These are phyloP conservation scores for Anabacerthia variegaticeps DNA, from an alignment of 2,797 vertebrate species.

Conservation along the genomic window DNA sequence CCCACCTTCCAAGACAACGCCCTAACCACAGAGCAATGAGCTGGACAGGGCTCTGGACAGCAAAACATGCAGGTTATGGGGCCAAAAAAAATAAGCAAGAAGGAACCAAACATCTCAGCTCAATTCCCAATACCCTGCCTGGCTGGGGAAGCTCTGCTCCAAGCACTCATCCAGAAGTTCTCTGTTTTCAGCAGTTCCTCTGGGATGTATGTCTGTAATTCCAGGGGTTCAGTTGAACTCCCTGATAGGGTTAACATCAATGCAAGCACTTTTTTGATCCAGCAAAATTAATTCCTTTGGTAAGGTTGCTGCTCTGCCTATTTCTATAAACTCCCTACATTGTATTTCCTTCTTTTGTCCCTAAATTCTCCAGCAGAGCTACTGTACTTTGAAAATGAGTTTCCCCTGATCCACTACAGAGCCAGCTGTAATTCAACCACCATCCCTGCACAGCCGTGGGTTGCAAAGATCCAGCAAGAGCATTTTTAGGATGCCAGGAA, in stretches of 20 bases:
- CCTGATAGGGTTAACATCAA: background rate
- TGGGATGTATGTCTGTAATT: background rate
- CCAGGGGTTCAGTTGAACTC: background rate
- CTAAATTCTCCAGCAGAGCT: background rate
- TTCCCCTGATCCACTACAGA: background rate
- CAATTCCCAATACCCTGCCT: background rate
- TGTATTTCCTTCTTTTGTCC: background rate
- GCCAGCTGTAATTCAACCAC: background rate
- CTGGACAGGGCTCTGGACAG: background rate
- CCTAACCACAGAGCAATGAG: background rate
- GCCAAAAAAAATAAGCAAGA: background rate
- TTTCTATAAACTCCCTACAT: background rate
- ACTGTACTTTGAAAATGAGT: background rate
- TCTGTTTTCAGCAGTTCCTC: background rate
- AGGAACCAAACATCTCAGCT: background rate
- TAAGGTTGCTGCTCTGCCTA: background rate
- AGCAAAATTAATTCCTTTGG: background rate
- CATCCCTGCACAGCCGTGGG: accelerated
- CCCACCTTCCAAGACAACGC: background rate
- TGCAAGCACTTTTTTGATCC: background rate
- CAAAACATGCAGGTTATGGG: background rate
- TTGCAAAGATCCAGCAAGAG: background rate
- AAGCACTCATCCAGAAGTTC: background rate
- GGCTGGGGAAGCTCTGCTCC: background rate
- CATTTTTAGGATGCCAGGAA: background rate